Evolutionary conservation across 2,888 invertebrate genomes (phyloP).

Genomic region (Heteromurus nitidus): DNA sequence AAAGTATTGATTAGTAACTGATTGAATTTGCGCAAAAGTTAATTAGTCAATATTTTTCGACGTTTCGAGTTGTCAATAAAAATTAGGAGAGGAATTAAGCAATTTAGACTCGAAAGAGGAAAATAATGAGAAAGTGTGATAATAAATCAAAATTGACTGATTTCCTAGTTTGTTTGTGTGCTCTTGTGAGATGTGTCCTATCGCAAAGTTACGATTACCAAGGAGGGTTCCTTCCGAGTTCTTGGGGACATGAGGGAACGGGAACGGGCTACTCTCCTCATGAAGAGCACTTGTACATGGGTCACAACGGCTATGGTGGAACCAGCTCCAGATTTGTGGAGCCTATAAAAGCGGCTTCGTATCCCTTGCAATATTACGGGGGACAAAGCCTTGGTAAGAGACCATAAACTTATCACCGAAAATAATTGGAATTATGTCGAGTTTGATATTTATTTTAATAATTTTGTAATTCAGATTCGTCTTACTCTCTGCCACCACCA

Average conservation of each 20-base stretch:
- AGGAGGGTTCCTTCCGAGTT: neutral
- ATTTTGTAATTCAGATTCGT: neutral
- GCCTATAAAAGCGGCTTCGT: neutral
- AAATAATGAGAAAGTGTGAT: slow-evolving; percentile 13
- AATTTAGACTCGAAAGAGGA: neutral
- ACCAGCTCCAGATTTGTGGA: slow-evolving; percentile 13
- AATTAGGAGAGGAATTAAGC: neutral
- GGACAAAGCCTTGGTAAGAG: neutral
- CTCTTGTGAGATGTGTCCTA: neutral
- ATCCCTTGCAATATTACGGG: neutral
- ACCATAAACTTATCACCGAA: neutral
- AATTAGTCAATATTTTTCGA: too few species aligned
- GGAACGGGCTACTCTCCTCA: too few species aligned
- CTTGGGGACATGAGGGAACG: neutral
- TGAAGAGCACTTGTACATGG: too few species aligned
- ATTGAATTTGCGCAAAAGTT: too few species aligned
- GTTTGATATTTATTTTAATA: neutral
- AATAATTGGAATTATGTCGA: neutral
- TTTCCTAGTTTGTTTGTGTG: neutral
- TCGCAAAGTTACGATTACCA: neutral
- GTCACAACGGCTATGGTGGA: too few species aligned
- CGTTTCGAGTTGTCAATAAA: neutral
- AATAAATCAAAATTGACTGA: slow-evolving; percentile 13
- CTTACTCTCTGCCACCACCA: neutral
- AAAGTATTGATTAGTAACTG: too few species aligned